A percentile compares a stretch with the other conserved stretches of the same genome.
Evolutionary conservation across 2,113 vertebrate genomes (phyloP).

Genomic region (Xiphorhynchus elegans): DNA sequence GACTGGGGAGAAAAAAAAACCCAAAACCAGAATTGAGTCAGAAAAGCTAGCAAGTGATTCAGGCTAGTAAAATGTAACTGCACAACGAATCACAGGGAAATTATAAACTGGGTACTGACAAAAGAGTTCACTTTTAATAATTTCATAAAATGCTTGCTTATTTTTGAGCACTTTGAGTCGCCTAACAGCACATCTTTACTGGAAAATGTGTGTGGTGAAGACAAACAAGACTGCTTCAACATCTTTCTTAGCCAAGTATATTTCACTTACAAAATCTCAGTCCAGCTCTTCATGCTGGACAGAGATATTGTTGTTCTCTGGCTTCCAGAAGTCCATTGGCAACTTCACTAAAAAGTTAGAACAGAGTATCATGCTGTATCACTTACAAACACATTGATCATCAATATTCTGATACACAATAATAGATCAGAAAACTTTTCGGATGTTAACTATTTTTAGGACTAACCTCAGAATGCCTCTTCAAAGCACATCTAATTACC

Average conservation of each 20-base stretch:
- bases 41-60: not conserved
- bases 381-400: not conserved
- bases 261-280: not conserved
- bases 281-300: not conserved
- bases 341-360: not conserved
- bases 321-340: not conserved
- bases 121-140: not conserved
- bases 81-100: not conserved
- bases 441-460: not conserved
- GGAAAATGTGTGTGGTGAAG: not conserved
- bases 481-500: not conserved
- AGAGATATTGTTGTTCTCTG: not conserved
- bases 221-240: not conserved
- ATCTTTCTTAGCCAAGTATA: not conserved
- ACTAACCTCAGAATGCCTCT: not conserved
- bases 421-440: not conserved
- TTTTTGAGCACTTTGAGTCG: not conserved
- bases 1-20: not conserved
- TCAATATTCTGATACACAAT: not conserved
- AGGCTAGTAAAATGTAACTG: not conserved
- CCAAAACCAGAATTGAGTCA: not conserved
- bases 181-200: not conserved
- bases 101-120: not conserved
- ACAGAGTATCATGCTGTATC: not conserved
- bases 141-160: not conserved